phyloP scores from a whole-genome alignment of 2,888 invertebrate species.

The Steinernema scapterisci region DNA sequence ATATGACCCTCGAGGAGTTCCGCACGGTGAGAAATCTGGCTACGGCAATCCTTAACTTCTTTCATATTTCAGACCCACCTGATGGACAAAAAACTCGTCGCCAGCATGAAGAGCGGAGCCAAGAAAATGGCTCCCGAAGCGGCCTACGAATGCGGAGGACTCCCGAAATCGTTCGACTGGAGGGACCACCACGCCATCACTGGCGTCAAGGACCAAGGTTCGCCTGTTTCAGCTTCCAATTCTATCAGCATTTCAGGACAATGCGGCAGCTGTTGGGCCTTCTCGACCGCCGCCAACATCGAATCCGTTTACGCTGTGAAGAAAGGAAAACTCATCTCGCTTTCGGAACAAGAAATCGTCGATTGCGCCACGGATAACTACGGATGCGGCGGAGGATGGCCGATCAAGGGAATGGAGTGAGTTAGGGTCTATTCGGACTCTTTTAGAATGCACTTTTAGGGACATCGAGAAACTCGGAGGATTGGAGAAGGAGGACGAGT shows the following conservation, averaged over 20 bases:
- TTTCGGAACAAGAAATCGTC: conserved; percentile 33
- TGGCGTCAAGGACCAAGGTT: not conserved
- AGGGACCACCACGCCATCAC: not conserved
- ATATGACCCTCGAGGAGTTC: not conserved
- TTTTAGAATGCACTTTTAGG: not conserved
- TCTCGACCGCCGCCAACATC: conserved; percentile 28
- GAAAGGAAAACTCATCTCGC: not conserved
- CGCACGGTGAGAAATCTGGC: not conserved
- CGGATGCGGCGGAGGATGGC: conserved; percentile 33
- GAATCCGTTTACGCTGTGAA: conserved; percentile 27
- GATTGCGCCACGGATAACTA: conserved; percentile 34
- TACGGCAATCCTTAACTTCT: not conserved
- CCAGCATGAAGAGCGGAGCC: not conserved
- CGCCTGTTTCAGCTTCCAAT: not conserved
- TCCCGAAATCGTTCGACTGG: not conserved
- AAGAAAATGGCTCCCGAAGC: not conserved
- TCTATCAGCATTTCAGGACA: not conserved
- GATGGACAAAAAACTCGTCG: not conserved
- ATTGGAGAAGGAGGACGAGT: not conserved
- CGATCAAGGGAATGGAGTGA: conserved; percentile 8
- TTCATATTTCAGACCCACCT: not conserved
- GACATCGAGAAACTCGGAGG: not conserved
- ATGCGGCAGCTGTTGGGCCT: conserved; percentile 36
- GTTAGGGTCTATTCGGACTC: not conserved
- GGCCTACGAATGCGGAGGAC: not conserved